phyloP scores from a whole-genome alignment of 2,888 invertebrate genomes.

The Linnaemya tessellans region DNA sequence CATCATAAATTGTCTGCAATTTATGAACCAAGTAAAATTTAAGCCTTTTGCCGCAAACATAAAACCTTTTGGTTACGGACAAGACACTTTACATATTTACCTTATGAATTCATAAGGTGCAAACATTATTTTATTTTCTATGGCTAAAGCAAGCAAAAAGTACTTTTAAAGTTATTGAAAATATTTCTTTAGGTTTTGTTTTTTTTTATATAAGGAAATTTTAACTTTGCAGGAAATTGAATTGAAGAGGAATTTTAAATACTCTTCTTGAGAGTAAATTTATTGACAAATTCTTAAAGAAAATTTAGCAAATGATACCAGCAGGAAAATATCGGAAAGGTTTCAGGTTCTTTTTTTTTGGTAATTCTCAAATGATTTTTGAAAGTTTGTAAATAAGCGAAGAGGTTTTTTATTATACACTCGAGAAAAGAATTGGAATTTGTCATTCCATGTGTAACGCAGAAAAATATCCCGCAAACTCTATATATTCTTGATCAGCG shows the following conservation, averaged over 20 bases:
- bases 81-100: background rate
- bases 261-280: background rate
- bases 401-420: too few species aligned
- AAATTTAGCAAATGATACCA: too few species aligned
- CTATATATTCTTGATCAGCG: too few species aligned
- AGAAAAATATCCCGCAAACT: too few species aligned
- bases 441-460: too few species aligned
- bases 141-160: background rate
- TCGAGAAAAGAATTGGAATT: too few species aligned
- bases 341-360: too few species aligned
- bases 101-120: conserved; percentile 14
- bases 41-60: conserved; percentile 35
- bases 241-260: background rate
- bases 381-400: too few species aligned
- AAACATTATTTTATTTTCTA: conserved; percentile 21
- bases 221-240: background rate
- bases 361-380: too few species aligned
- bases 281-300: too few species aligned
- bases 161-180: conserved; percentile 34
- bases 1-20: conserved; percentile 58
- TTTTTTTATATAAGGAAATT: background rate
- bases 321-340: too few species aligned
- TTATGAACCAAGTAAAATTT: conserved; percentile 61
- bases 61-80: conserved; percentile 23
- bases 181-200: background rate